Evolutionary conservation across 2,113 vertebrate species (phyloP).

Genomic region (Sceloporus undulatus): DNA sequence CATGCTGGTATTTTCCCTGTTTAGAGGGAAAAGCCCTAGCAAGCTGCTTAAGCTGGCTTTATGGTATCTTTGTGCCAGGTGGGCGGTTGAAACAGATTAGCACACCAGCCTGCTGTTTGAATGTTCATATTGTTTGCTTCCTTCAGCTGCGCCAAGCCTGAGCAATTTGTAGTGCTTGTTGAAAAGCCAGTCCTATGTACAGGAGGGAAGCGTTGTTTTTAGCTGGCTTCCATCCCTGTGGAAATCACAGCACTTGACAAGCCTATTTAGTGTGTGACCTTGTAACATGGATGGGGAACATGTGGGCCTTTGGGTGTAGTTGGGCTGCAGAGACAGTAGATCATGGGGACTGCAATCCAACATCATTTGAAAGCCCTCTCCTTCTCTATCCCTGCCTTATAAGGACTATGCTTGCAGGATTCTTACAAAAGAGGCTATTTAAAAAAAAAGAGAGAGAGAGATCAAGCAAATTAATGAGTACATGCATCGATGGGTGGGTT

Average conservation of each 20-base stretch:
- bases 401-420: background rate
- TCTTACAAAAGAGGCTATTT: background rate
- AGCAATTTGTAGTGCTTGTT: background rate
- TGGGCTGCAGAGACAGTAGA: too few species aligned
- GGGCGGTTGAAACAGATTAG: background rate
- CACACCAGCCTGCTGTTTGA: background rate
- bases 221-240: background rate
- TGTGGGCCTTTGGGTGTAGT: too few species aligned
- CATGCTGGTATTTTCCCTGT: background rate
- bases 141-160: background rate
- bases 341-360: background rate
- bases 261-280: background rate
- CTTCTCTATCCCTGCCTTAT: too few species aligned
- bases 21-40: background rate
- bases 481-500: too few species aligned
- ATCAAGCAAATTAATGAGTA: background rate
- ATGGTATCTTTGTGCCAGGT: background rate
- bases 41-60: conserved; percentile 14
- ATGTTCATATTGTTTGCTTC: background rate
- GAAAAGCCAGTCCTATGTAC: background rate
- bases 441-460: background rate
- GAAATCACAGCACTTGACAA: background rate
- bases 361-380: background rate
- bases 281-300: too few species aligned
- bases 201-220: too few species aligned